Base-by-base conservation (phyloP, 2,113 vertebrate species). In the Micronycteris hirsuta region DNA sequence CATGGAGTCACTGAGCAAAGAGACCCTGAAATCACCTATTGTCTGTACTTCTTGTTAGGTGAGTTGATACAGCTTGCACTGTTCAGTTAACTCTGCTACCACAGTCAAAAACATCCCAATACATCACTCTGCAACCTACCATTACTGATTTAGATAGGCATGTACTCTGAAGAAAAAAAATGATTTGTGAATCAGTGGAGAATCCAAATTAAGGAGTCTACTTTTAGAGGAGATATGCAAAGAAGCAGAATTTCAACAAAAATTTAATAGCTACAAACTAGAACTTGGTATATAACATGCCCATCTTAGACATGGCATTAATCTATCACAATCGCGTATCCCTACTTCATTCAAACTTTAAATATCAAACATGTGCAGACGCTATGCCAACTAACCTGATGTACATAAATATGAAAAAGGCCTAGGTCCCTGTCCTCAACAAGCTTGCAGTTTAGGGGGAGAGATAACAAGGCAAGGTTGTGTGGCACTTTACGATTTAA, bases 191-290 rank as follows among this genome's bases (percentile, higher is more conserved):
- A 84, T 61, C 67, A 93, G 56, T 43, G 33, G 43, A 90, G 33
- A 41, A 92, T 83, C 56, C 67, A 84, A 83, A 93, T 89, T 86
- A 90, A 84, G 56, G 12, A 90, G 43, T 70, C 67, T 77, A 52
- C 68, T 89, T 89, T 84, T 68, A 80, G 24, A 88, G 33, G 45
- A 93, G 10, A 95, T 5, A 63, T 68, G 1, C 54, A 89, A 0
- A 86, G 73, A 41, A 86, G 84, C 7, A 92, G n/a, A 96, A 96
- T 88, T 68, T 93, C 31, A 92, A 36, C 11, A 58, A 88, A 83
- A 78, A 74, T 86, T 56, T 89, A 93, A 89, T 15, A 87, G n/a
- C 22, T 92, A 93, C 36, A 74, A 76, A 87, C 45, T 28, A 80
- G 43, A 95, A 90, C 56, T 49, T 63, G 56, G 71, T 63, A 3